These are phyloP conservation scores for Neoniphon sammara DNA, from an alignment of 2,797 vertebrate genomes.

Conservation along the genomic window DNA sequence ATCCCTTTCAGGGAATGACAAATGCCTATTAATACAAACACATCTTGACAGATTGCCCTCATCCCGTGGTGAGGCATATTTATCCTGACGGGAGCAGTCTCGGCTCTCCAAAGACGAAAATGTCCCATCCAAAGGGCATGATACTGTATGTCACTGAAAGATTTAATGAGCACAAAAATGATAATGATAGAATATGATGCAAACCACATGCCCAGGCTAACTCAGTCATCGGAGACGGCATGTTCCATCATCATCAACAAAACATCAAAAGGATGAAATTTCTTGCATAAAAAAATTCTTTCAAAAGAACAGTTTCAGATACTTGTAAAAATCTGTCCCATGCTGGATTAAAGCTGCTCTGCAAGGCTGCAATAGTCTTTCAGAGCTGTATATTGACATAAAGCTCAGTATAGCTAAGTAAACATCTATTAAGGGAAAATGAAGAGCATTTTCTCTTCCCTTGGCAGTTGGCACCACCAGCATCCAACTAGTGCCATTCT, in stretches of 20 bases:
- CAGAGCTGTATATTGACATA: slow-evolving; percentile 6
- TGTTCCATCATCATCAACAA: slow-evolving; percentile 8
- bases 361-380: background rate
- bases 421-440: slow-evolving; percentile 28
- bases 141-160: slow-evolving; percentile 19
- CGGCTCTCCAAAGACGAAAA: slow-evolving; percentile 45
- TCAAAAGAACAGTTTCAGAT: background rate
- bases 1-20: background rate
- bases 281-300: background rate
- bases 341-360: background rate
- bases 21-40: slow-evolving; percentile 10
- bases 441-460: slow-evolving; percentile 18
- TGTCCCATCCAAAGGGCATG: slow-evolving; percentile 23
- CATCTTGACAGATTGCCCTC: slow-evolving; percentile 34
- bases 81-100: slow-evolving; percentile 28
- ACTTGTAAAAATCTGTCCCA: background rate
- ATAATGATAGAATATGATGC: slow-evolving; percentile 14
- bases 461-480: slow-evolving; percentile 18
- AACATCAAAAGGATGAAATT: background rate
- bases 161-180: slow-evolving; percentile 43
- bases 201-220: background rate
- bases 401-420: slow-evolving; percentile 20
- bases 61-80: slow-evolving; percentile 6
- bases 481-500: slow-evolving; percentile 13
- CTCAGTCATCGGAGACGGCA: background rate